Evolutionary conservation across 2,113 vertebrate species (phyloP).

Genomic region (chimpanzee (Pan troglodytes)): NHGRI_mPanTro3-v2.1_pri NC_072409.2:12086501-12087000

Average conservation of each 20-base stretch:
- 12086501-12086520: not conserved
- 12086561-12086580: not conserved
- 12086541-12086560: not conserved
- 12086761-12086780: rapidly evolving
- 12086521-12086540: not conserved
- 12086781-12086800: not conserved
- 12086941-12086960: rapidly evolving
- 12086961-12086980: not conserved
- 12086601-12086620: not conserved
- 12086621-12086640: not conserved
- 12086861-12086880: not conserved
- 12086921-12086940: not conserved
- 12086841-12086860: not conserved
- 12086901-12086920: not conserved
- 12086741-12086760: not conserved
- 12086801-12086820: not conserved
- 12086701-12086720: not conserved
- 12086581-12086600: not conserved
- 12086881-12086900: not conserved
- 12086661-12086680: not conserved
- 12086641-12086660: not conserved
- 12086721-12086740: not conserved
- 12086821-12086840: not conserved
- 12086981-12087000: not conserved
- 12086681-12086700: not conserved